A percentile compares a stretch with the other conserved stretches of the same genome.
Evolutionary conservation across 2,113 vertebrate genomes (phyloP).

Genomic region (Xenopus borealis): DNA sequence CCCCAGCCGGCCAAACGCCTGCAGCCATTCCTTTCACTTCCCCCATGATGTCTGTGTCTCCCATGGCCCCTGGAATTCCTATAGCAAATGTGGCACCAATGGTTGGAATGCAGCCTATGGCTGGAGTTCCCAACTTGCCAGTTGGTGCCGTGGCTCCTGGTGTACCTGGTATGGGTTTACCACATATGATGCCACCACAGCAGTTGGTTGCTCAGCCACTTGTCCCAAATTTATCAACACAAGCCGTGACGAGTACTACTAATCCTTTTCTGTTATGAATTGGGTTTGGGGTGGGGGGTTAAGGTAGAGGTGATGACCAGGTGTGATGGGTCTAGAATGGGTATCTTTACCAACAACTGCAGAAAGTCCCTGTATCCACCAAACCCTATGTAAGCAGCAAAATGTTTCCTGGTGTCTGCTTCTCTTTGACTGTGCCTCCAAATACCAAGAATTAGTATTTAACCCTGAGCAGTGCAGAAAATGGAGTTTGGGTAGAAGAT

Average conservation of each 20-base stretch:
- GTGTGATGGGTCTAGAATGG: conserved; percentile 29
- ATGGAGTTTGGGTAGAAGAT: conserved; percentile 13
- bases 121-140: conserved; percentile 43
- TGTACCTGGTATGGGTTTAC: conserved; percentile 61
- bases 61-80: conserved; percentile 56
- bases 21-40: conserved; percentile 44
- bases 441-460: conserved; percentile 42
- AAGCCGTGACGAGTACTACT: conserved; percentile 64
- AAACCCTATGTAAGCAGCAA: conserved; percentile 25
- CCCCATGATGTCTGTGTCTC: conserved; percentile 55
- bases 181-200: conserved; percentile 67
- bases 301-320: conserved; percentile 20
- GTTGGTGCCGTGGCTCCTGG: conserved; percentile 51
- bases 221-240: conserved; percentile 57
- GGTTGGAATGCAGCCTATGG: conserved; percentile 49
- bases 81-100: conserved; percentile 57
- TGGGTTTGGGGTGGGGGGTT: conserved; percentile 15
- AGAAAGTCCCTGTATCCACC: conserved; percentile 19
- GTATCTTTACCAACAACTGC: conserved; percentile 22
- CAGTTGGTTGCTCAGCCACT: conserved; percentile 64
- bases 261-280: conserved; percentile 77
- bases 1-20: conserved; percentile 41
- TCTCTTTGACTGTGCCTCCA: conserved; percentile 38
- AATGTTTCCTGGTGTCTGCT: conserved; percentile 22
- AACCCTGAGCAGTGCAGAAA: conserved; percentile 9